These are phyloP conservation scores for Holothuria glaberrima DNA, from an alignment of 35 echinoderm and acorn worm genomes.

Conservation along the genomic window DNA sequence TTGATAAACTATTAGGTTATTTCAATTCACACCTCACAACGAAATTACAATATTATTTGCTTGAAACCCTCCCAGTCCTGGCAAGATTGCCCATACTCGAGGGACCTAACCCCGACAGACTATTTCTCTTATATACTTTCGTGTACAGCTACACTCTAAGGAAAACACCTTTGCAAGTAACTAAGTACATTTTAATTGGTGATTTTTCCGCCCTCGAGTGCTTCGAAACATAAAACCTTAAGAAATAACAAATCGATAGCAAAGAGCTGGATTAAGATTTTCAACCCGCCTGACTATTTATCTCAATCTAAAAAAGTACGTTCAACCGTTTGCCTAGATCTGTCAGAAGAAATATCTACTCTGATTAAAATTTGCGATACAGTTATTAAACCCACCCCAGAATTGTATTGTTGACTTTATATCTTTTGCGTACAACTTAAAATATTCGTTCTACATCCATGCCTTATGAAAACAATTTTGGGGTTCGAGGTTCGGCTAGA, in stretches of 20 bases:
- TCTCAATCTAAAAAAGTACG: no score
- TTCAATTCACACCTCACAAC: slow-evolving; percentile 33
- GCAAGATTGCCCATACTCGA: slow-evolving; percentile 21
- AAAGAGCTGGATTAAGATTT: slow-evolving; percentile 18
- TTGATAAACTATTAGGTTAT: slow-evolving; percentile 45
- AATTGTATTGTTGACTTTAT: no score
- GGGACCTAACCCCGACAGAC: slow-evolving; percentile 41
- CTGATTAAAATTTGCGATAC: no score
- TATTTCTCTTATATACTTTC: background rate
- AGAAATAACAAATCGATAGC: slow-evolving; percentile 41
- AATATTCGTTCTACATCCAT: no score
- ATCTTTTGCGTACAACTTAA: no score
- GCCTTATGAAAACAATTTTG: no score
- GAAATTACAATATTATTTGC: slow-evolving; percentile 42
- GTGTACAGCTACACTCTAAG: background rate
- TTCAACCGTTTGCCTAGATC: no score
- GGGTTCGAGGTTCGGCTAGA: no score
- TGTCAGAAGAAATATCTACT: no score
- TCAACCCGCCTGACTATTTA: no score
- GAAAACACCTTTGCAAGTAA: slow-evolving; percentile 46
- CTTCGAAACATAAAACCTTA: slow-evolving; percentile 29
- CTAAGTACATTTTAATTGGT: slow-evolving; percentile 53
- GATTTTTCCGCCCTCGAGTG: slow-evolving; percentile 38
- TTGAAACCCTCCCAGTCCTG: slow-evolving; percentile 14
- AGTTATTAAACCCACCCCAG: no score